Conservation (phyloP, 2,797 vertebrate genomes). For the Hypotaenidia okinawae region DNA sequence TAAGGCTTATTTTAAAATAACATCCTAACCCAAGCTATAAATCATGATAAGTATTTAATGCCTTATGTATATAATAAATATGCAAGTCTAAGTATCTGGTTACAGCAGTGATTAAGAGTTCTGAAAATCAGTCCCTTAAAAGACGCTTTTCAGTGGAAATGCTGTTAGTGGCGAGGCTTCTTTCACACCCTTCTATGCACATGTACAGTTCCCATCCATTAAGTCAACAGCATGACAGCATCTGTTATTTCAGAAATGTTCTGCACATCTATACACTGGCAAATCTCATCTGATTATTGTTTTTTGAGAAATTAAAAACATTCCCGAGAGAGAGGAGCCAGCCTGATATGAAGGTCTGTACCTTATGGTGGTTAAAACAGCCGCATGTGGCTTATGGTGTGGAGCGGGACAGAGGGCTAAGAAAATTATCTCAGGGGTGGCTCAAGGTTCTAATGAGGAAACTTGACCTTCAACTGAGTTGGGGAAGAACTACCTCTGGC, state of each 20-base stretch:
- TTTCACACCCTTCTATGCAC: background rate
- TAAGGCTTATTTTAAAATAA: constrained; percentile 66
- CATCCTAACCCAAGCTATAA: constrained; percentile 60
- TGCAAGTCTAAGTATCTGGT: constrained; percentile 56
- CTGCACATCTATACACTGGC: background rate
- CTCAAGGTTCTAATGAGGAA: background rate
- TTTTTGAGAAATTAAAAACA: background rate
- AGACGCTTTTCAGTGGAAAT: background rate
- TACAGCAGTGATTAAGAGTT: constrained; percentile 53
- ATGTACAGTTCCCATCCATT: background rate
- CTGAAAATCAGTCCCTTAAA: constrained; percentile 45
- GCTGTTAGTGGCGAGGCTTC: background rate
- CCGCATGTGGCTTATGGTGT: background rate
- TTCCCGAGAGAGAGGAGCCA: background rate
- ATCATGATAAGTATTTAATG: constrained; percentile 67
- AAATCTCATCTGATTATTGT: background rate
- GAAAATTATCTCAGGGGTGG: background rate
- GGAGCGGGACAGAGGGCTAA: background rate
- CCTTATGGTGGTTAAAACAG: background rate
- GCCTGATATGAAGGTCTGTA: background rate
- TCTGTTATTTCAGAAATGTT: background rate
- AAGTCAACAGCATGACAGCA: background rate
- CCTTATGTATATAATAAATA: constrained; percentile 66
- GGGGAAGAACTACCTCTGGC: background rate
- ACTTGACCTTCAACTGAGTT: background rate